Conservation (phyloP, 2,888 invertebrate species). For the Parnassius apollo region DNA sequence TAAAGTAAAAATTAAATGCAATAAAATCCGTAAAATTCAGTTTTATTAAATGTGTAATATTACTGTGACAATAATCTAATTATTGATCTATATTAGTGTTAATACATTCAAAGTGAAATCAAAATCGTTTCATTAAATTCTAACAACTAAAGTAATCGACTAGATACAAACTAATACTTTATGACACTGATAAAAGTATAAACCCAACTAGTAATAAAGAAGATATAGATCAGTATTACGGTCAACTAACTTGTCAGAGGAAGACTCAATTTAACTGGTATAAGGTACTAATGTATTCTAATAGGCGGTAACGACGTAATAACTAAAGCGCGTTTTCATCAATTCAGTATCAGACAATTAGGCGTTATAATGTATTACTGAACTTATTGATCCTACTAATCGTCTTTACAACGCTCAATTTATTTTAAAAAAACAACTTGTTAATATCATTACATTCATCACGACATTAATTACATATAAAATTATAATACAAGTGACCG, state of each 20-base stretch:
- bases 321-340: slow-evolving; percentile 22
- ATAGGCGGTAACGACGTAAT: slow-evolving; percentile 23
- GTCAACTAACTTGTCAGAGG: slow-evolving; percentile 14
- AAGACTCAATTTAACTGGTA: slow-evolving; percentile 27
- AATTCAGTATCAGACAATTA: slow-evolving; percentile 15
- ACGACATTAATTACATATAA: too few species aligned
- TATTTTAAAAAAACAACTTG: slow-evolving; percentile 5
- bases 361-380: slow-evolving; percentile 1
- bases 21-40: too few species aligned
- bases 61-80: too few species aligned
- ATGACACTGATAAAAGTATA: not conserved
- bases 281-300: slow-evolving; percentile 19
- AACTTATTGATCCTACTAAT: slow-evolving; percentile 10
- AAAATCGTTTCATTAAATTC: too few species aligned
- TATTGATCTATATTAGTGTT: too few species aligned
- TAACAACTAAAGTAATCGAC: too few species aligned
- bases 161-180: too few species aligned
- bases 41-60: too few species aligned
- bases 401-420: slow-evolving; percentile 17
- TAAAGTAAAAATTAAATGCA: too few species aligned
- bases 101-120: too few species aligned
- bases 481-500: too few species aligned
- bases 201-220: slow-evolving; percentile 7
- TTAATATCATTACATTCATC: too few species aligned
- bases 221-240: slow-evolving; percentile 24